Conservation (phyloP, 1,140 invertebrate genomes). For the Meloidogyne chitwoodi region DNA sequence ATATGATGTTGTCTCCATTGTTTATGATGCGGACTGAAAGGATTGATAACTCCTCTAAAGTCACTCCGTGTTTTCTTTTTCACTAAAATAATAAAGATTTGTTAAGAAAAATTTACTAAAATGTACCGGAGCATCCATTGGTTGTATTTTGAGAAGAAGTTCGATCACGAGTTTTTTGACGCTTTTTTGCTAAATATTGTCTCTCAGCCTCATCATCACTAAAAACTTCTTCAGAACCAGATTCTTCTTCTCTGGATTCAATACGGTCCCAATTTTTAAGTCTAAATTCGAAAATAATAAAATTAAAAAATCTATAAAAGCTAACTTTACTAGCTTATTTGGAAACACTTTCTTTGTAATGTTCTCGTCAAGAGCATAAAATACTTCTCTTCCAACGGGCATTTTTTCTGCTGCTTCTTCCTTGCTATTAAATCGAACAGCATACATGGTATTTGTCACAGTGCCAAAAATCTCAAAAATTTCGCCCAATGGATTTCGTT, state of each 20-base stretch:
- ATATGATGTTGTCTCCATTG: background rate
- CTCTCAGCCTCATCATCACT: conserved; percentile 33
- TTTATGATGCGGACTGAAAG: background rate
- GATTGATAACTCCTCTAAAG: background rate
- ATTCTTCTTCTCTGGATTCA: background rate
- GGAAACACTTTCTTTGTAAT: conserved; percentile 37
- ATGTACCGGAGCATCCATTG: background rate
- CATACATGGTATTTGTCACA: conserved; percentile 33
- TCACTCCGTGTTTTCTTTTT: background rate
- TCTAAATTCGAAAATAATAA: background rate
- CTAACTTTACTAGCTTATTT: conserved; percentile 35
- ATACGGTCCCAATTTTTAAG: conserved; percentile 19
- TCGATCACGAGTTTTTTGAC: background rate
- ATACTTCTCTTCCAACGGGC: conserved; percentile 27
- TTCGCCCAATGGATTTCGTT: conserved; percentile 32
- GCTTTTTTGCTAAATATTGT: conserved; percentile 22
- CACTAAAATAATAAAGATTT: background rate
- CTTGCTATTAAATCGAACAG: conserved; percentile 35
- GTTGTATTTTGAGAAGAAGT: background rate
- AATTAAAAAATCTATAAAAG: background rate
- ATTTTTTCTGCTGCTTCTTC: conserved; percentile 28
- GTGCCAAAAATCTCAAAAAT: conserved; percentile 45
- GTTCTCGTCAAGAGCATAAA: conserved; percentile 24
- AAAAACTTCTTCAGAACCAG: conserved; percentile 25
- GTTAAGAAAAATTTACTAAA: background rate